phyloP scores from a whole-genome alignment of 2,888 invertebrate genomes.

The Pseudoips prasinana region DNA sequence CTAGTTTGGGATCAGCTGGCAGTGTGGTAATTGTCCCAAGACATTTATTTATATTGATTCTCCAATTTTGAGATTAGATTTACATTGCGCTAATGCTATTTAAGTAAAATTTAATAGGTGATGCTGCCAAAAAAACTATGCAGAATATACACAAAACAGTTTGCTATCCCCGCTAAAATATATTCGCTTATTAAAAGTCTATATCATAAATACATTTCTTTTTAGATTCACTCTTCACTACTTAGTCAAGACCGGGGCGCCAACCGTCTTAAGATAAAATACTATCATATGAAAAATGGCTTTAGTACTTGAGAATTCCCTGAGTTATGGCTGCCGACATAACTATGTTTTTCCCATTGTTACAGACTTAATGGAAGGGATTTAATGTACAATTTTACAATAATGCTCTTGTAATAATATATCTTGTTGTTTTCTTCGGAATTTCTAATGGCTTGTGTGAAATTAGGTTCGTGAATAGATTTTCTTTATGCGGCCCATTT shows the following conservation, averaged over 20 bases:
- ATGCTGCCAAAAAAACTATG: too few relatives aligned
- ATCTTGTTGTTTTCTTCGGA: constrained; percentile 3
- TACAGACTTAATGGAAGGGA: constrained; percentile 33
- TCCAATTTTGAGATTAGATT: too few relatives aligned
- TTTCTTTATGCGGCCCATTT: too few relatives aligned
- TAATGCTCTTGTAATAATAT: neutral
- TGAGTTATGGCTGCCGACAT: constrained; percentile 57
- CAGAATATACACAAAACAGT: too few relatives aligned
- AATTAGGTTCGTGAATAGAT: neutral
- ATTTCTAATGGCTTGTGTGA: neutral
- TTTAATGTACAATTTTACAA: constrained; percentile 15
- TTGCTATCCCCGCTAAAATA: too few relatives aligned
- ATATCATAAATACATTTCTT: too few relatives aligned
- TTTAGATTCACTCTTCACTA: constrained; percentile 25
- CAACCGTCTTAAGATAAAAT: constrained; percentile 63
- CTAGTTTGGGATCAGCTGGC: too few relatives aligned
- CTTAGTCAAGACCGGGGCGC: constrained; percentile 68
- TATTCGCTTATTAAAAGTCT: too few relatives aligned
- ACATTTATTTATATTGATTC: too few relatives aligned
- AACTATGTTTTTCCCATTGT: constrained; percentile 48
- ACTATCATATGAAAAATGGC: constrained; percentile 66
- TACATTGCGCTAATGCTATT: too few relatives aligned
- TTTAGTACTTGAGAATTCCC: constrained; percentile 43
- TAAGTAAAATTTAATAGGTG: too few relatives aligned
- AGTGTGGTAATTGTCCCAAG: too few relatives aligned